A percentile compares a stretch with the other conserved stretches of the same genome.
These are phyloP conservation scores for Pelagia noctiluca DNA, from an alignment of 30 jellyfish, hydroid and myxozoan genomes.

Conservation along the genomic window DNA sequence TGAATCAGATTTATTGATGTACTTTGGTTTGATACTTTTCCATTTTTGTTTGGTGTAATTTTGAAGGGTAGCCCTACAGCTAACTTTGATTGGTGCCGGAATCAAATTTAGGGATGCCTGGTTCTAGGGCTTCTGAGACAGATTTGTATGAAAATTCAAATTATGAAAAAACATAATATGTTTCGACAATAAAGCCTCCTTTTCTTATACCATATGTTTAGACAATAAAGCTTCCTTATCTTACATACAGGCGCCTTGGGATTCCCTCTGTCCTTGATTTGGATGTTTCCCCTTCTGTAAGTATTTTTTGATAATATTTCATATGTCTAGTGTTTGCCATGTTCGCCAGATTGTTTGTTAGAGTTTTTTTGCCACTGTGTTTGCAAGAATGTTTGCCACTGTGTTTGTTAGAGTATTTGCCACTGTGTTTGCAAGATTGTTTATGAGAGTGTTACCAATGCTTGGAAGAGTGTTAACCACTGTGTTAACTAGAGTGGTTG, in stretches of 20 bases:
- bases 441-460: no score
- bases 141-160: no score
- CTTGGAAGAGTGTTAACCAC: no score
- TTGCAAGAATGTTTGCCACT: no score
- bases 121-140: no score
- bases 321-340: neutral
- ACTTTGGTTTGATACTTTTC: neutral
- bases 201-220: neutral
- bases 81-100: neutral
- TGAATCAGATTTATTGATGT: neutral
- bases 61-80: constrained; percentile 12
- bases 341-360: neutral
- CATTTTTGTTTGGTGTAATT: neutral
- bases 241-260: constrained; percentile 55
- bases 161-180: neutral
- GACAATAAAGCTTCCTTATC: neutral
- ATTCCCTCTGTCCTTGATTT: constrained; percentile 78
- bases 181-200: neutral
- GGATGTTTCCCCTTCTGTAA: constrained; percentile 93
- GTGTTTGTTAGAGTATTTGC: no score
- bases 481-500: no score
- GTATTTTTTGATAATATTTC: neutral
- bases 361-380: neutral
- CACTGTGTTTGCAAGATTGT: no score
- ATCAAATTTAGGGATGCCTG: no score